Base-by-base conservation (phyloP, 2,113 vertebrate genomes). In the Tyto alba region DNA sequence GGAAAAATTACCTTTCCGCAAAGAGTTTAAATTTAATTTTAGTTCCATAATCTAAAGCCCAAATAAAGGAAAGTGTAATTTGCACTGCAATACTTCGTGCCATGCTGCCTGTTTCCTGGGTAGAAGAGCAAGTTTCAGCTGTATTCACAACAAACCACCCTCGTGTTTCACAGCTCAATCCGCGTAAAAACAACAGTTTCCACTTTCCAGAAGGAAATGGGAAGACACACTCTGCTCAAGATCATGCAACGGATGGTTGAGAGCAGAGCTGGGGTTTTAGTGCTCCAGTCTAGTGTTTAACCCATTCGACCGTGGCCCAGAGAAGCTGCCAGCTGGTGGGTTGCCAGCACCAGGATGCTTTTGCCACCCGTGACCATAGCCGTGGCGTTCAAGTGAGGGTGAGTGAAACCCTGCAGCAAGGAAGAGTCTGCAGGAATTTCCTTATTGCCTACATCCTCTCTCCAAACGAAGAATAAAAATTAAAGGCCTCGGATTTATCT, bases 1-100 rank as follows among this genome's bases (percentile, higher is more conserved):
- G 96, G 91, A 97, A 96, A 97, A 97, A 98, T 96, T 96, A 95
- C 91, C 96, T 97, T 89, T 94, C 94, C 5, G 19, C 80, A 56
- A 97, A 95, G 90, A 96, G 48, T 92, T 97, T 94, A 94, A 94
- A 96, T 96, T 97, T 95, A 79, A 97, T 96, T 94, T 97, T 67
- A 57, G 83, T 89, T 86, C 90, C 80, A 78, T 96, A 94, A 97
- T 97, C 97, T 95, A 67, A 95, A 95, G 89, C 87, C 93, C 81
- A 90, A 94, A 96, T 88, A 84, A 90, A 93, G 89, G 63, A 29
- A 82, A 86, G 88, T 14, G 45, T 56, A 53, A 62, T 96, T 94
- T 88, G 76, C 78, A 64, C 66, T 41, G 83, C 77, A 78, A 11
- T 43, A 9, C 41, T 92, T 77, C 2, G 15, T 95, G 90, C 90